phyloP scores from a whole-genome alignment of 2,797 vertebrate species.

The Acanthurus tractus region DNA sequence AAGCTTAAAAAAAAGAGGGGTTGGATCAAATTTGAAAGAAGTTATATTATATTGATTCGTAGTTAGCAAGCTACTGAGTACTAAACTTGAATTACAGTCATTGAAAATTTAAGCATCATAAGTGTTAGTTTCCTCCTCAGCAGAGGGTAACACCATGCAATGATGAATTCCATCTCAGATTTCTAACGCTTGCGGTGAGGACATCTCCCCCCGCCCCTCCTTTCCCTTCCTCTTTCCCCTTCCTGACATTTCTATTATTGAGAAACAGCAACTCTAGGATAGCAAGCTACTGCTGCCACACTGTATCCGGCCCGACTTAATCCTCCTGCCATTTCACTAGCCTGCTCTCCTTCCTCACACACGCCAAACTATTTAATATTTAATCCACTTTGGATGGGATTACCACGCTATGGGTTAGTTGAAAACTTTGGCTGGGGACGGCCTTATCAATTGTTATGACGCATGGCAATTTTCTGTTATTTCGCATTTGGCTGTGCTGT shows the following conservation, averaged over 20 bases:
- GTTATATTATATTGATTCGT: not conserved
- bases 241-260: conserved; percentile 84
- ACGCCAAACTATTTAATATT: conserved; percentile 77
- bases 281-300: conserved; percentile 61
- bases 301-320: conserved; percentile 79
- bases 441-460: conserved; percentile 68
- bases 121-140: conserved; percentile 41
- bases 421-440: conserved; percentile 61
- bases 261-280: conserved; percentile 75
- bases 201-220: conserved; percentile 39
- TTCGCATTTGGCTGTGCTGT: conserved; percentile 57
- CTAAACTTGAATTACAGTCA: conserved; percentile 30
- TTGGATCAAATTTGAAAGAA: conserved; percentile 1
- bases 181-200: conserved; percentile 66
- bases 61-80: conserved; percentile 30
- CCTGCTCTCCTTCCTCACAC: conserved; percentile 67
- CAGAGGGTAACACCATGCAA: conserved; percentile 63
- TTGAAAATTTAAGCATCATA: conserved; percentile 23
- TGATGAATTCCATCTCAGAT: conserved; percentile 69
- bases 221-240: conserved; percentile 51
- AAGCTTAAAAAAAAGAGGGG: not conserved
- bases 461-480: conserved; percentile 56
- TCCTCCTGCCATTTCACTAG: conserved; percentile 81
- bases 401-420: conserved; percentile 65
- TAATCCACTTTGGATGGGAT: conserved; percentile 79